Evolutionary conservation across 2,113 vertebrate species (phyloP), one percentile per base, ranked within the genome.

Genomic region (Saccopteryx leptura): DNA sequence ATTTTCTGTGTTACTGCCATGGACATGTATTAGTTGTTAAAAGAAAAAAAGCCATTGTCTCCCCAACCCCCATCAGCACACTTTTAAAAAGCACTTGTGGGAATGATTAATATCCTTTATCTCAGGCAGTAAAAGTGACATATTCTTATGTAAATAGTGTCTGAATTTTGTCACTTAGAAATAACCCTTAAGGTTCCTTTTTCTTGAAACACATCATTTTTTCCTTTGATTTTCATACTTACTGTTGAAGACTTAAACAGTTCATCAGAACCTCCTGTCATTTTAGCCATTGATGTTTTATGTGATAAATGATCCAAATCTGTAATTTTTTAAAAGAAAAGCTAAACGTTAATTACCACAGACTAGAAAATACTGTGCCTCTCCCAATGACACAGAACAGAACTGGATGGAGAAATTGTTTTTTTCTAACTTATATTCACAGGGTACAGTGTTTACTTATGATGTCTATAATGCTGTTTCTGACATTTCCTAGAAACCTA

Each of bases 91-190:
- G 0, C 21, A 72, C 21, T 54, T 76, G 54, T 0, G 56, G 46
- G 28, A 75, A n/a, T 63, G 58, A 76, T 76, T 91, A 60, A 28
- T 81, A 52, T 56, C 13, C 9, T 39, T 63, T 86, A 52, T 60
- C 9, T 61, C 21, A 78, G 52, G 33, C 18, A 82, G 28, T 83
- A 33, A 58, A 92, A 63, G 11, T 83, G 11, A 19, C 15, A 48
- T 50, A 10, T 46, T 7, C 26, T 33, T 69, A 52, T 52, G 3
- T 69, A 87, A 90, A 92, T 6, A 74, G 1, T 63, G 15, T 69
- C 31, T 31, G 28, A 54, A 58, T 71, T 75, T 88, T 86, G 15
- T 93, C 23, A 58, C n/a, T 63, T 92, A 78, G 78, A 93, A 87
- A 61, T 72, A 54, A 69, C 23, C n/a, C 8, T 56, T 24, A 60